Evolutionary conservation across 2,113 vertebrate genomes (phyloP).

Genomic region (Mesocricetus auratus): DNA sequence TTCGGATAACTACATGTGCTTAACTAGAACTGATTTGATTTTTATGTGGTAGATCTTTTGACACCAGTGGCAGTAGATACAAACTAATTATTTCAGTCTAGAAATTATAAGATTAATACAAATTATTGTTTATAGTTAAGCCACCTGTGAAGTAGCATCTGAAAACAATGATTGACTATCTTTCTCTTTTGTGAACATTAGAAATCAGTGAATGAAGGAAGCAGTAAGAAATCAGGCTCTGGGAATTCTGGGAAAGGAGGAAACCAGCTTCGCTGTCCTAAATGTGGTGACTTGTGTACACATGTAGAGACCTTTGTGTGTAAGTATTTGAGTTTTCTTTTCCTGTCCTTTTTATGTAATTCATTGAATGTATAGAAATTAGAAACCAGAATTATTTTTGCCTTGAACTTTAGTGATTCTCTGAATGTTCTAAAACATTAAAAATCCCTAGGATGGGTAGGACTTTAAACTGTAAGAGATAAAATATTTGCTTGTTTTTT

Average conservation of each 20-base stretch:
- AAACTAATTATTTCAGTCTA: constrained; percentile 32
- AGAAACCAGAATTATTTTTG: constrained; percentile 5
- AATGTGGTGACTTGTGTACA: constrained; percentile 97
- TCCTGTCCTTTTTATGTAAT: background rate
- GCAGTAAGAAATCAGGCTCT: constrained; percentile 91
- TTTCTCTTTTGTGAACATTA: constrained; percentile 75
- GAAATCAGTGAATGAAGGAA: constrained; percentile 92
- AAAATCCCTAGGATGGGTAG: constrained; percentile 10
- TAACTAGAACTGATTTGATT: constrained; percentile 46
- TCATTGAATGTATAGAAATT: constrained; percentile 21
- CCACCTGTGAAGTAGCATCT: background rate
- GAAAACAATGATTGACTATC: constrained; percentile 72
- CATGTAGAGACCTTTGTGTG: constrained; percentile 99
- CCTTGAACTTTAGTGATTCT: background rate
- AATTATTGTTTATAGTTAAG: constrained; percentile 44
- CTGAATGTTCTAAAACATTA: constrained; percentile 33
- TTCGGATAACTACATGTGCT: background rate
- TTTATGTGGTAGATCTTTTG: constrained; percentile 54
- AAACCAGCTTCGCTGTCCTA: constrained; percentile 96
- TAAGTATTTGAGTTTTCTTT: constrained; percentile 87
- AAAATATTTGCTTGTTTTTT: constrained; percentile 24
- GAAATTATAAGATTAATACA: constrained; percentile 39
- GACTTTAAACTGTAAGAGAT: constrained; percentile 28
- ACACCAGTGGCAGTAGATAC: background rate
- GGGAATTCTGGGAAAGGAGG: constrained; percentile 96